Base-by-base conservation (phyloP, 2,888 invertebrate genomes). In the Allacma fusca region DNA sequence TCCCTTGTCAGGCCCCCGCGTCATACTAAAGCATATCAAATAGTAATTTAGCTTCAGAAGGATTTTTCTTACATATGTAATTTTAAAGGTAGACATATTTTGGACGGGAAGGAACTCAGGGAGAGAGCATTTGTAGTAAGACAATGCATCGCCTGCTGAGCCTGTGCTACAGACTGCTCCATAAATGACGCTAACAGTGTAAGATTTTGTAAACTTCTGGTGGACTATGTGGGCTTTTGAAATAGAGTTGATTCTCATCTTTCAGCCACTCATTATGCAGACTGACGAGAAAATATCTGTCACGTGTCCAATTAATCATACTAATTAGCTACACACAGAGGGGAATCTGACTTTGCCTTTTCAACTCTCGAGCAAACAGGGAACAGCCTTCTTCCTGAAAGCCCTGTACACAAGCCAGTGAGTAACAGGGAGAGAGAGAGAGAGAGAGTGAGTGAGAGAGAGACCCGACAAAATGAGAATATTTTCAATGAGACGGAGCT, bases 231-330 rank as follows among this genome's bases (percentile, higher is more conserved):
- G 1, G 62, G 0, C 29, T 28, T 29, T 71, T 29, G 12, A 50
- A 26, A 71, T 50, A 43, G 50, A 71, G 50, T 59, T 72, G 72
- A 72, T 59, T 72, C 68, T 76, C 71, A 71, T 76, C 76, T 76
- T 76, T 76, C 76, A 76, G 62, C 71, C 59, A 62, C 76, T 76
- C 76, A 76, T 76, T 76, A 76, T 69, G 76, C 76, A 70, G 68
- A 67, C 77, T 76, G 78, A 78, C 72, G 78, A 78, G 76, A 75
- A 72, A 76, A 72, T 78, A 81, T 83, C 82, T 80, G 80, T 83
- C 83, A 82, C 82, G 81, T 82, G 82, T 83, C 83, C 79, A 82
- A 83, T 83, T 83, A 82, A 83, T 83, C 83, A 83, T 82, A 78
- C 81, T 83, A 83, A 83, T 83, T 83, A 82, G 83, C 80, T 80